These are phyloP conservation scores for Coecobrya sp. DNA, from an alignment of 2,888 invertebrate genomes.

Conservation along the genomic window DNA sequence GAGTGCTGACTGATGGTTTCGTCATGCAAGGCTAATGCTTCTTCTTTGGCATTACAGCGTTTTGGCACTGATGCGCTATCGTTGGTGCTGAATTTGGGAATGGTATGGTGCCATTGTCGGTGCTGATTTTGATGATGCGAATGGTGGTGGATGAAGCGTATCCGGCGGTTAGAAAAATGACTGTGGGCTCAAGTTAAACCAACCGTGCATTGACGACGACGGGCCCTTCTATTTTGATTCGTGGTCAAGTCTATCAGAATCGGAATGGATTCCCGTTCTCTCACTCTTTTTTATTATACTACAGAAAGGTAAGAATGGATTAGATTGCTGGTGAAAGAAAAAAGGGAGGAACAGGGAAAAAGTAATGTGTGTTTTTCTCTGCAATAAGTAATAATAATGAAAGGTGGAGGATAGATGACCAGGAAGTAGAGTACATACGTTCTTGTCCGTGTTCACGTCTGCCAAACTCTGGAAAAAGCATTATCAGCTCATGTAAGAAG, in stretches of 20 bases:
- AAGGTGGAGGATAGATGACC: constrained; percentile 77
- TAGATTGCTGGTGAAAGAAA: constrained; percentile 47
- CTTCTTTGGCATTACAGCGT: constrained; percentile 51
- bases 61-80: constrained; percentile 42
- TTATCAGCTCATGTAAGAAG: constrained; percentile 64
- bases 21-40: constrained; percentile 68
- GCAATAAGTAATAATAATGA: constrained; percentile 67
- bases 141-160: constrained; percentile 83
- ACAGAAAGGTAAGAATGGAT: constrained; percentile 59
- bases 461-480: constrained; percentile 60
- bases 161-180: constrained; percentile 82
- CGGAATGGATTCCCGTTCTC: constrained; percentile 46
- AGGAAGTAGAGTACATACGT: constrained; percentile 58
- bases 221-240: constrained; percentile 70
- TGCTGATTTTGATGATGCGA: constrained; percentile 75
- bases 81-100: constrained; percentile 27
- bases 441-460: constrained; percentile 60
- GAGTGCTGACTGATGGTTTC: constrained; percentile 75
- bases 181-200: constrained; percentile 76
- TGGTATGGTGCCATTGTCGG: constrained; percentile 32
- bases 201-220: constrained; percentile 59
- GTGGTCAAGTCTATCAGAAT: background rate
- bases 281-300: constrained; percentile 38
- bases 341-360: constrained; percentile 2
- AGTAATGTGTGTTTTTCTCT: constrained; percentile 72